A percentile compares a stretch with the other conserved stretches of the same genome.
Evolutionary conservation across 2,797 vertebrate genomes (phyloP).

Genomic region (Anniella stebbinsi): DNA sequence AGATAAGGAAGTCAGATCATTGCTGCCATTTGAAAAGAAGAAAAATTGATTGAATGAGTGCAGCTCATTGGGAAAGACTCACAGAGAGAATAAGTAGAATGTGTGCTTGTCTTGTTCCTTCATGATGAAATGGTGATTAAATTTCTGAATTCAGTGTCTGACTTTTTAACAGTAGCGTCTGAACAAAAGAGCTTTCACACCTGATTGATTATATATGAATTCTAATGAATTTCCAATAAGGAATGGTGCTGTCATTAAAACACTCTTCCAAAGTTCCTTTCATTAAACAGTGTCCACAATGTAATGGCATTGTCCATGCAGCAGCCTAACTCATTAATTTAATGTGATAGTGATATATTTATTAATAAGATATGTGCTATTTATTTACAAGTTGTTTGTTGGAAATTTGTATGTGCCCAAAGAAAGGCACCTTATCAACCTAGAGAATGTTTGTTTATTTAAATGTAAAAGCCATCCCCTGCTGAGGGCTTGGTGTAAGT

Average conservation of each 20-base stretch:
- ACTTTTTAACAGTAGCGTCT: neutral
- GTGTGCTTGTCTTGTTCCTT: too few relatives aligned
- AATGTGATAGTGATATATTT: neutral
- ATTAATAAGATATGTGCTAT: neutral
- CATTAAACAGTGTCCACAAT: slow-evolving; percentile 11
- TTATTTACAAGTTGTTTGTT: accelerated
- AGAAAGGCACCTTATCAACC: neutral
- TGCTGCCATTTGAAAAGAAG: neutral
- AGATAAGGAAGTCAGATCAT: neutral
- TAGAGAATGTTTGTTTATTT: neutral
- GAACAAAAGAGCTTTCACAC: slow-evolving; percentile 20
- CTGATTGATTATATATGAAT: slow-evolving; percentile 23
- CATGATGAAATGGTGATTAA: neutral
- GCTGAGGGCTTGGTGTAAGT: neutral
- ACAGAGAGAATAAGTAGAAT: neutral
- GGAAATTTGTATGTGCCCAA: neutral
- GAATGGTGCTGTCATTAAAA: slow-evolving; percentile 32
- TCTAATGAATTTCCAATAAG: slow-evolving; percentile 8
- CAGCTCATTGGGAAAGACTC: accelerated
- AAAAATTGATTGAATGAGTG: neutral
- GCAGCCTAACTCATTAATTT: neutral
- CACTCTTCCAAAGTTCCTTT: slow-evolving; percentile 29
- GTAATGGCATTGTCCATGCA: neutral
- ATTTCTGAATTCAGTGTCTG: neutral
- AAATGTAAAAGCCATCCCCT: neutral